Base-by-base conservation (phyloP, 2,113 vertebrate genomes). In the Cyprinodon brontotheroides region DNA sequence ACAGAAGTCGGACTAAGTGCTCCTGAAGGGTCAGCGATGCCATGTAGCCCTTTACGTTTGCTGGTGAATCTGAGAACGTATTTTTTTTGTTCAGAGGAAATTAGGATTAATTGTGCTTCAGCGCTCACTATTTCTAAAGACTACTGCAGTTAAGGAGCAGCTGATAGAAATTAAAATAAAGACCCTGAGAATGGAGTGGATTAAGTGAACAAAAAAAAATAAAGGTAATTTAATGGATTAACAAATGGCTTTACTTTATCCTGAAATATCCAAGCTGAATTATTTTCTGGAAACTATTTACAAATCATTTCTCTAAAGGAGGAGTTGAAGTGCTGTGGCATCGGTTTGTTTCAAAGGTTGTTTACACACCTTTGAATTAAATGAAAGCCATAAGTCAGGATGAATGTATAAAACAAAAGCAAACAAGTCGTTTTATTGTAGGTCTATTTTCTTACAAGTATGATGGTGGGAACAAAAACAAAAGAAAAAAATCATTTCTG, bases 391-490 rank as follows among this genome's bases (percentile, higher is more conserved):
- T 85, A 90, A 91, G 85, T 78, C 92, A 91, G 81, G 68, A 86
- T 86, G 87, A 89, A 88, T 75, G 85, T 92, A 90, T 92, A 93
- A 87, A 93, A 29, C 29, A 29, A 29, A 93, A 92, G 85, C 88
- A 91, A 94, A 86, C 36, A 59, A 86, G 79, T 86, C 64, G 86
- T 95, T 95, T 29, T 95, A 95, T 95, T 95, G 91, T 87, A 92
- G 79, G 75, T 91, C 93, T 93, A 91, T 84, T 80, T 78, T 87
- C 82, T 85, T 93, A 95, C 93, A 95, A 82, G 69, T 70, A 87
- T 75, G 86, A 86, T 81, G 74, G 75, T 82, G 77, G 78, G 78
- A 87, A 91, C 78, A 89, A 84, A 84, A 87, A 62, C 86, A 74
- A 20, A 29, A 20, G 12, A 20, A 53, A 87, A 85, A 77, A 82